Evolutionary conservation across 2,888 invertebrate genomes (phyloP).

Genomic region (Cephus spinipes): DNA sequence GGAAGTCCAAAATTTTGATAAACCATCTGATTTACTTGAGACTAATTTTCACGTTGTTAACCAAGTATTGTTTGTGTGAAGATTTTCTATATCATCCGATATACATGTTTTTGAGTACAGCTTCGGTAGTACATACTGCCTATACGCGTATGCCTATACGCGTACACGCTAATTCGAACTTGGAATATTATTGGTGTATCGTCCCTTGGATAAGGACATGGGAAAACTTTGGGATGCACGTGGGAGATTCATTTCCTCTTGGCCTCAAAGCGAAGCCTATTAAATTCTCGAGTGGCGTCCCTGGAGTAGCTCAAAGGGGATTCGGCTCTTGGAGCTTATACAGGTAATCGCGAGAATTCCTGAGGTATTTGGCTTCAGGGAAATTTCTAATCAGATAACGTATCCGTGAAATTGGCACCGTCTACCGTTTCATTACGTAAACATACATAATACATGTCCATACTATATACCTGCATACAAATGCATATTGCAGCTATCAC

Average conservation of each 20-base stretch:
- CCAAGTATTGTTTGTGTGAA: too few species aligned
- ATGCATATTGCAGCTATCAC: too few species aligned
- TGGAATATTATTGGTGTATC: background rate
- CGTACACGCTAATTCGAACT: too few species aligned
- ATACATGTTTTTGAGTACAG: too few species aligned
- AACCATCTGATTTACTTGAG: too few species aligned
- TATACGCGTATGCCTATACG: too few species aligned
- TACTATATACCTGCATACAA: too few species aligned
- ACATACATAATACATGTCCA: too few species aligned
- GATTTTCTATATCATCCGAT: too few species aligned
- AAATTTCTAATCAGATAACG: conserved; percentile 47
- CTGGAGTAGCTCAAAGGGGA: conserved; percentile 47
- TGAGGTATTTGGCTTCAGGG: conserved; percentile 29
- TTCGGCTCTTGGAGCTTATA: conserved; percentile 9
- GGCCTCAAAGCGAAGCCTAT: conserved; percentile 57
- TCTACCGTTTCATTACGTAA: conserved; percentile 3
- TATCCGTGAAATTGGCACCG: conserved; percentile 40
- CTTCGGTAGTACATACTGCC: too few species aligned
- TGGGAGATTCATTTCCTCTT: conserved; percentile 44
- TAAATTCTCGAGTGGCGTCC: conserved; percentile 51
- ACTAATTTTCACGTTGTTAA: too few species aligned
- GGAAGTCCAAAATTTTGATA: too few species aligned
- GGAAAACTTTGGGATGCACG: conserved; percentile 34
- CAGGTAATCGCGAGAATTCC: conserved; percentile 41
- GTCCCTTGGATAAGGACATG: conserved; percentile 12